Evolutionary conservation across 2,113 vertebrate species (phyloP).

Genomic region (Catharus bicknelli): DNA sequence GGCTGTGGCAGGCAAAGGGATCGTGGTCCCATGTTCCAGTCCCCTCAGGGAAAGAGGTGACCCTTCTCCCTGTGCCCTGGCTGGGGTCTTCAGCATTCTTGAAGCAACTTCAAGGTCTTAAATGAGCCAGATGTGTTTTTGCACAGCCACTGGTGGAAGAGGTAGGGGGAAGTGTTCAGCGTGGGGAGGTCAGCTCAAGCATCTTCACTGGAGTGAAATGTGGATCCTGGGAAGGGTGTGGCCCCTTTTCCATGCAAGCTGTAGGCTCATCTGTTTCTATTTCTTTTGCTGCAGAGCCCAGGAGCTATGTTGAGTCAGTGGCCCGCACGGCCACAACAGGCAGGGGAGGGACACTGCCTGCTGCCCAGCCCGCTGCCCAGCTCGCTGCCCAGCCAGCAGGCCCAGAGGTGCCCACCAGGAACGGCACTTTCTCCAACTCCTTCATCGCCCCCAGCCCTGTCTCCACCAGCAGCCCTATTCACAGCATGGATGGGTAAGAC

Average conservation of each 20-base stretch:
- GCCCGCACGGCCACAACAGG: conserved; percentile 82
- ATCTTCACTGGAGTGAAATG: neutral
- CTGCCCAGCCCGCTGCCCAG: conserved; percentile 40
- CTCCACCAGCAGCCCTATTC: conserved; percentile 93
- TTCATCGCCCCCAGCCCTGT: conserved; percentile 81
- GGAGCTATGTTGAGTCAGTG: conserved; percentile 94
- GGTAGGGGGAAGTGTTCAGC: neutral
- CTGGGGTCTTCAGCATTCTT: neutral
- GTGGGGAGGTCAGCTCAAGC: neutral
- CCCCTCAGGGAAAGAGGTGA: neutral
- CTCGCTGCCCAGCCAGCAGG: conserved; percentile 35
- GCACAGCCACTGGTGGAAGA: neutral
- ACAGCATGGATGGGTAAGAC: conserved; percentile 85
- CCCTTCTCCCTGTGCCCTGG: neutral
- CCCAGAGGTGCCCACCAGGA: conserved; percentile 70
- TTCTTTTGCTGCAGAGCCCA: conserved; percentile 78
- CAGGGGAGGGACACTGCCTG: conserved; percentile 54
- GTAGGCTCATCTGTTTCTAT: neutral
- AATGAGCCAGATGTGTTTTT: neutral
- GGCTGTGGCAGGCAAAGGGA: neutral
- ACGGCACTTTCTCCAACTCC: conserved; percentile 67
- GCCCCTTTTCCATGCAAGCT: neutral
- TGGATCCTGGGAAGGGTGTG: neutral
- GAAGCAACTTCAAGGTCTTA: neutral
- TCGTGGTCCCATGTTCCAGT: accelerated